Percentiles rank a stretch among this genome's conserved stretches.
These are phyloP conservation scores for Scalopus aquaticus DNA, from an alignment of 2,113 vertebrate genomes.

Conservation along the genomic window DNA sequence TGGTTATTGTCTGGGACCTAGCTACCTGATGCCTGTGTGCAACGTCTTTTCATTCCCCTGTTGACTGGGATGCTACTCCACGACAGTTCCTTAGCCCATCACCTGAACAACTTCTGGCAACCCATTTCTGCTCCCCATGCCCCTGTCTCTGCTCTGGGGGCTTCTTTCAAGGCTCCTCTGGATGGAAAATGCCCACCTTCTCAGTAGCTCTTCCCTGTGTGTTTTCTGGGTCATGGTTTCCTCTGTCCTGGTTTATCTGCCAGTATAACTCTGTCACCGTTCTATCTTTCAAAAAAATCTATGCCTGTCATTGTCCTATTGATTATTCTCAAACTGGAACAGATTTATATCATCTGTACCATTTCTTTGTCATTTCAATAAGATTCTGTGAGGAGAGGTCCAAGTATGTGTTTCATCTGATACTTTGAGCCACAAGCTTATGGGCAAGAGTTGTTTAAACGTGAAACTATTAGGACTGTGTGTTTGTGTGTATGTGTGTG, in stretches of 20 bases:
- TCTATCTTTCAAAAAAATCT: conserved; percentile 23
- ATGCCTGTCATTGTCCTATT: background rate
- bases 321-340: background rate
- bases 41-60: conserved; percentile 27
- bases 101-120: background rate
- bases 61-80: background rate
- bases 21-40: background rate
- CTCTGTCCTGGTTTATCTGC: background rate
- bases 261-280: background rate
- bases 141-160: background rate
- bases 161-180: background rate
- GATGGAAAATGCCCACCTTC: background rate
- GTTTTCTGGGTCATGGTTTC: conserved; percentile 15
- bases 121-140: background rate
- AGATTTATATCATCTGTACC: background rate
- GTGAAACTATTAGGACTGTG: background rate
- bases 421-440: background rate
- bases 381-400: background rate
- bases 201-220: background rate
- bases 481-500: background rate
- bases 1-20: background rate
- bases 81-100: background rate
- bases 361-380: background rate
- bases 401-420: background rate
- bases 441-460: background rate